These are phyloP conservation scores for Cataglyphis rosenhaueri DNA, from an alignment of 2,888 invertebrate species.

Conservation along the genomic window DNA sequence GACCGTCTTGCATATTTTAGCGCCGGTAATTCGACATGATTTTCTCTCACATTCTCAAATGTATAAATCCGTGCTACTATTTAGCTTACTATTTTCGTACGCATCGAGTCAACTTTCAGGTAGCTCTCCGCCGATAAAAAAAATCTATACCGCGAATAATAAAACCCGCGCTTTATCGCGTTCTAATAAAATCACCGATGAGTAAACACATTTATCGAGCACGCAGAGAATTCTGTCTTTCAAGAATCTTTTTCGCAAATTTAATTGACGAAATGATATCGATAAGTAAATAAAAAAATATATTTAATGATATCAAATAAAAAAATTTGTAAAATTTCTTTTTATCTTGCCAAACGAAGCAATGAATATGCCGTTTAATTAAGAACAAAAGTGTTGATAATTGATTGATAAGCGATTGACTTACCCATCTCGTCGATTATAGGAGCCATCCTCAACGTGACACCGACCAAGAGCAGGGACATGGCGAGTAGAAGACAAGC, in stretches of 20 bases:
- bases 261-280: neutral
- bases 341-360: neutral
- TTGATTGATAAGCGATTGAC: constrained; percentile 80
- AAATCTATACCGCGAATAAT: neutral
- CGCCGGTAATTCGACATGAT: constrained; percentile 48
- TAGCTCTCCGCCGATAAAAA: constrained; percentile 23
- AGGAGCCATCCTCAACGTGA: constrained; percentile 97
- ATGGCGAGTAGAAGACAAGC: constrained; percentile 95
- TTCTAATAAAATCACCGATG: constrained; percentile 14
- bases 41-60: constrained; percentile 48
- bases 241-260: neutral
- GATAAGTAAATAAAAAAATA: neutral
- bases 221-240: neutral
- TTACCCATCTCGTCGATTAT: constrained; percentile 98
- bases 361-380: neutral
- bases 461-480: constrained; percentile 95
- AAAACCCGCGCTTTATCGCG: constrained; percentile 32
- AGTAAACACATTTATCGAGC: constrained; percentile 11
- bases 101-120: constrained; percentile 6
- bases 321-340: neutral
- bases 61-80: constrained; percentile 8
- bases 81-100: constrained; percentile 37
- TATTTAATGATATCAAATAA: neutral
- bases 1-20: constrained; percentile 65
- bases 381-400: neutral